A percentile compares a stretch with the other conserved stretches of the same genome.
These are phyloP conservation scores for Microhierax caerulescens DNA, from an alignment of 2,797 vertebrate genomes.

Conservation along the genomic window DNA sequence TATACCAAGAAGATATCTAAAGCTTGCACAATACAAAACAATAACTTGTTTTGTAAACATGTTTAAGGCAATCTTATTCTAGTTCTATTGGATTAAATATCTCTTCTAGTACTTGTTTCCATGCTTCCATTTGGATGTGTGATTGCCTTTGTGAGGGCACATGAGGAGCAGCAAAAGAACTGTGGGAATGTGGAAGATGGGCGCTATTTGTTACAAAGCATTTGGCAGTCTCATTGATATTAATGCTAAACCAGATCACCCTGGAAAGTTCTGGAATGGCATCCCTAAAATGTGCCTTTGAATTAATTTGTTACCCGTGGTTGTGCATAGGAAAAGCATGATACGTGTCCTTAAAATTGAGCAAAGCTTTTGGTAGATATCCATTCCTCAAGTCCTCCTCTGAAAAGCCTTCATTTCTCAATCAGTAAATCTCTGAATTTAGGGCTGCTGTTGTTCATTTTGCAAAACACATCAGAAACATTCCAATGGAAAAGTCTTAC, in stretches of 20 bases:
- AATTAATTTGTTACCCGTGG: background rate
- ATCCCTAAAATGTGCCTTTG: background rate
- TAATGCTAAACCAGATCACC: background rate
- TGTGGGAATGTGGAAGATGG: background rate
- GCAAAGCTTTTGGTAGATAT: background rate
- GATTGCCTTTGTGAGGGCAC: background rate
- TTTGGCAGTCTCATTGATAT: background rate
- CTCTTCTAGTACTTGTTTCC: background rate
- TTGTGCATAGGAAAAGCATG: background rate
- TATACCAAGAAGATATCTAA: background rate
- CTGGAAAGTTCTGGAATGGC: background rate
- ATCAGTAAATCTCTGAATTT: background rate
- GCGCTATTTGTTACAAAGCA: background rate
- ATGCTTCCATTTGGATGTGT: background rate
- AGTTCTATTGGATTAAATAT: background rate
- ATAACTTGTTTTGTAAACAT: background rate
- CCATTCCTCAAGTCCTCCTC: background rate
- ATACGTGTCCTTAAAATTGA: background rate
- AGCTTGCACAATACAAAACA: background rate
- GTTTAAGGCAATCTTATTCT: background rate
- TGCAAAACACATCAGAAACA: background rate
- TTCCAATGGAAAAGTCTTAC: background rate
- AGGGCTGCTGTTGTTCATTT: background rate
- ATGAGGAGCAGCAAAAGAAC: background rate
- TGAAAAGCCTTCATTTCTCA: background rate